Conservation (phyloP, 2,888 invertebrate genomes). For the Drosophila putrida region DNA sequence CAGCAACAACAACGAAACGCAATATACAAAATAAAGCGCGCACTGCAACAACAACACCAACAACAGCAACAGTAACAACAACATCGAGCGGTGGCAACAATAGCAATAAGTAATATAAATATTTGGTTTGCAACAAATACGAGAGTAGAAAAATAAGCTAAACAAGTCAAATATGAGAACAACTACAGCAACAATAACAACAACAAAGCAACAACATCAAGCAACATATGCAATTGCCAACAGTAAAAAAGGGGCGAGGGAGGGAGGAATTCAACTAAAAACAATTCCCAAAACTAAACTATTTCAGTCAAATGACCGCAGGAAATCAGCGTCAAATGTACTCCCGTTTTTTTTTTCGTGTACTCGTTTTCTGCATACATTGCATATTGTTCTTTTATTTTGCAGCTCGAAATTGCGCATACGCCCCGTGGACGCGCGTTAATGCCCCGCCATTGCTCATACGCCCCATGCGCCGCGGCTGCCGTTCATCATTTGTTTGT, state of each 20-base stretch:
- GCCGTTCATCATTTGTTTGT: constrained; percentile 61
- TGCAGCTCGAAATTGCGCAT: constrained; percentile 33
- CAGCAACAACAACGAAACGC: constrained; percentile 16
- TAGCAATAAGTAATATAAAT: constrained; percentile 64
- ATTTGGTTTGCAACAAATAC: constrained; percentile 59
- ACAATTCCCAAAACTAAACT: constrained; percentile 61
- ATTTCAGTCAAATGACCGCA: constrained; percentile 62
- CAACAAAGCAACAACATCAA: constrained; percentile 4
- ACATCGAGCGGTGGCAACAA: constrained; percentile 40
- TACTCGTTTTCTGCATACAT: not conserved
- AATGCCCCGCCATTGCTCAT: constrained; percentile 68
- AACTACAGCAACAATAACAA: constrained; percentile 2
- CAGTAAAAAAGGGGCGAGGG: not conserved
- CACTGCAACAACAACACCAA: constrained; percentile 21
- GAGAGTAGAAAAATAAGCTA: constrained; percentile 45
- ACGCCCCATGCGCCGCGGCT: constrained; percentile 55
- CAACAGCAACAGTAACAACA: constrained; percentile 10
- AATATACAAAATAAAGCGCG: constrained; percentile 51
- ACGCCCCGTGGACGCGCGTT: constrained; percentile 63
- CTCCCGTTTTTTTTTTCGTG: constrained; percentile 18
- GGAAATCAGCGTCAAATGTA: constrained; percentile 69
- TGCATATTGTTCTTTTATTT: constrained; percentile 13
- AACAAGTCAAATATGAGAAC: constrained; percentile 47
- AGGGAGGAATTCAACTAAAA: constrained; percentile 26
- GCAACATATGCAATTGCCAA: constrained; percentile 1